These are phyloP conservation scores for Lypha dubia DNA, from an alignment of 2,888 invertebrate species.

Conservation along the genomic window DNA sequence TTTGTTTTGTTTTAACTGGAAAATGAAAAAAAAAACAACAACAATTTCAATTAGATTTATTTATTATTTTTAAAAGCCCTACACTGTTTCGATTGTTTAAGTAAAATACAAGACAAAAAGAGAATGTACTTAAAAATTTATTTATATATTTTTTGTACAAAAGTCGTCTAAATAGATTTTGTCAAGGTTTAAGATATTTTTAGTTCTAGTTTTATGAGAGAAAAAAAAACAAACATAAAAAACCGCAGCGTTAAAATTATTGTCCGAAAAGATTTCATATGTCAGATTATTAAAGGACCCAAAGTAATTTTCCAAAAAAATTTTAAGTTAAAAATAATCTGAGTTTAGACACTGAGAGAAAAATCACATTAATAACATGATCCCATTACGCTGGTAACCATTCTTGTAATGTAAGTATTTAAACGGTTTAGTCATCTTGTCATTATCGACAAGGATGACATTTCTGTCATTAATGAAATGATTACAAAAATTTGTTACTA, in stretches of 20 bases:
- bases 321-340: too few species aligned
- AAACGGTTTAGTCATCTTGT: too few species aligned
- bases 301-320: too few species aligned
- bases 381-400: too few species aligned
- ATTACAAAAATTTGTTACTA: too few species aligned
- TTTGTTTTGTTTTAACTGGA: neutral
- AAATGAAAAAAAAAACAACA: too few species aligned
- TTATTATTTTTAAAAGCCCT: constrained; percentile 13
- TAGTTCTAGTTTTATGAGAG: neutral
- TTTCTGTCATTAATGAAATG: too few species aligned
- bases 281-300: too few species aligned
- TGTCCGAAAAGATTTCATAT: neutral
- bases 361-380: too few species aligned
- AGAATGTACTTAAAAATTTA: neutral
- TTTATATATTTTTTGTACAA: neutral
- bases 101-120: neutral
- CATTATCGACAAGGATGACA: too few species aligned
- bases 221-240: neutral
- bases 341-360: too few species aligned
- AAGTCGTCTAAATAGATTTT: neutral
- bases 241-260: neutral
- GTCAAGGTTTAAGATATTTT: constrained; percentile 4
- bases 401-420: too few species aligned
- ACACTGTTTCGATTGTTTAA: neutral
- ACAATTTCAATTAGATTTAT: constrained; percentile 4